These are phyloP conservation scores for Tarsius wallacei DNA, from an alignment of 2,797 vertebrate genomes.

Conservation along the genomic window DNA sequence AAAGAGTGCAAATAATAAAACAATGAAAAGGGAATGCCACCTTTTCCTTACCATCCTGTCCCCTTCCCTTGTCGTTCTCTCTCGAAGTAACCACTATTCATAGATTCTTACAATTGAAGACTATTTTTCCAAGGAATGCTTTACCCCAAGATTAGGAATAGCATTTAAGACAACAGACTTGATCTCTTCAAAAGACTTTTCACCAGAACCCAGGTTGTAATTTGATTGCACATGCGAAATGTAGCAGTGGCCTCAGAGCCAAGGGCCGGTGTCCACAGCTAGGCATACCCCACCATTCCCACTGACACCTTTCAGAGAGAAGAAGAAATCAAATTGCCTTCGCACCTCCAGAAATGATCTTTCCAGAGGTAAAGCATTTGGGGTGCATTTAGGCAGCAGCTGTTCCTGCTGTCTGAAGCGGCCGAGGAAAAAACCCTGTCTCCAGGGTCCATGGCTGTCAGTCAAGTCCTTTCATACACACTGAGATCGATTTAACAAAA, in stretches of 20 bases:
- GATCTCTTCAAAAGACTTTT: slow-evolving; percentile 60
- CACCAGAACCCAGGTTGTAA: slow-evolving; percentile 19
- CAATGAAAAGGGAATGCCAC: not conserved
- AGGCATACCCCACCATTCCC: rapidly evolving
- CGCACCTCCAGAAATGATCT: slow-evolving; percentile 46
- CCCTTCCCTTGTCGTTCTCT: not conserved
- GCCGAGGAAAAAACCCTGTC: slow-evolving; percentile 12
- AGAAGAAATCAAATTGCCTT: slow-evolving; percentile 53
- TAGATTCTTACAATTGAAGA: slow-evolving; percentile 11
- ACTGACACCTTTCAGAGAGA: not conserved
- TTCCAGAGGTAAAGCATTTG: slow-evolving; percentile 21
- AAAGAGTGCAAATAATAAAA: not conserved
- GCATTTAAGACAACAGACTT: slow-evolving; percentile 49
- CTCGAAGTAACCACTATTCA: not conserved
- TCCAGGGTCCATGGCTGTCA: slow-evolving; percentile 1
- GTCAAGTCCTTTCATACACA: not conserved
- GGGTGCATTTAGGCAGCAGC: not conserved
- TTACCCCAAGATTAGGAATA: not conserved
- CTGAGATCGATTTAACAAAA: not conserved
- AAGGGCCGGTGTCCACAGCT: not conserved
- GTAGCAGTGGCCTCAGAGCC: not conserved
- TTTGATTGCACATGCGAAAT: not conserved
- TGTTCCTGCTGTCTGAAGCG: slow-evolving; percentile 21
- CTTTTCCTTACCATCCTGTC: not conserved
- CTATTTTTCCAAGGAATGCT: slow-evolving; percentile 17